phyloP scores from a whole-genome alignment of 2,797 vertebrate species.

The Sebastes oblongus region DNA sequence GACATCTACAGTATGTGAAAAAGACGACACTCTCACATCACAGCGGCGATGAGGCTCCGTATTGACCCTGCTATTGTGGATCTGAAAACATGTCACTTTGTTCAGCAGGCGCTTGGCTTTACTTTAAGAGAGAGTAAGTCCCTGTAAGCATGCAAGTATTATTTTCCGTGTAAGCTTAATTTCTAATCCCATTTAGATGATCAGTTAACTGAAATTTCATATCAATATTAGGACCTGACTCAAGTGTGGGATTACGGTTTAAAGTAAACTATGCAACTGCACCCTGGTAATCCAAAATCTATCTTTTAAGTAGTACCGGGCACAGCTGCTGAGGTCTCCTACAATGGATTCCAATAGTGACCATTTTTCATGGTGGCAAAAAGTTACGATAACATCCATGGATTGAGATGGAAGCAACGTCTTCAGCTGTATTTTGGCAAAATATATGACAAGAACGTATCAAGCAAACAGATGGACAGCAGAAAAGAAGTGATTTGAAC shows the following conservation, averaged over 20 bases:
- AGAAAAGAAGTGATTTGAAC: background rate
- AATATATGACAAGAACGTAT: background rate
- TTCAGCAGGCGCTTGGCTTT: background rate
- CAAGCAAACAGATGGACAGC: background rate
- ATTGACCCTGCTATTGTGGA: slow-evolving; percentile 6
- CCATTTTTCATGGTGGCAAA: background rate
- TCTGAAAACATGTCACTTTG: slow-evolving; percentile 10
- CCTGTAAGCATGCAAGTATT: background rate
- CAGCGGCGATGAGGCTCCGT: background rate
- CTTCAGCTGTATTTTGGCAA: background rate
- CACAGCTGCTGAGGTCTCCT: background rate
- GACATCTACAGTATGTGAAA: background rate
- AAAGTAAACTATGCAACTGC: background rate
- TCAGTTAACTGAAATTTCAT: background rate
- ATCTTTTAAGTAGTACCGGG: background rate
- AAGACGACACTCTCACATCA: background rate
- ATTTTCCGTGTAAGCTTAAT: background rate
- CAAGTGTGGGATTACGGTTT: slow-evolving; percentile 1
- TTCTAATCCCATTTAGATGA: background rate
- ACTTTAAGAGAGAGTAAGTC: background rate
- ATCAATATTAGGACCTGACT: background rate
- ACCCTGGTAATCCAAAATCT: slow-evolving; percentile 8
- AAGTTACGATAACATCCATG: background rate
- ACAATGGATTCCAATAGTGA: background rate
- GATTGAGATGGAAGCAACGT: background rate